Evolutionary conservation across 2,797 vertebrate species (phyloP), one percentile per base, ranked within the genome.

Genomic region (Pogoniulus pusillus): DNA sequence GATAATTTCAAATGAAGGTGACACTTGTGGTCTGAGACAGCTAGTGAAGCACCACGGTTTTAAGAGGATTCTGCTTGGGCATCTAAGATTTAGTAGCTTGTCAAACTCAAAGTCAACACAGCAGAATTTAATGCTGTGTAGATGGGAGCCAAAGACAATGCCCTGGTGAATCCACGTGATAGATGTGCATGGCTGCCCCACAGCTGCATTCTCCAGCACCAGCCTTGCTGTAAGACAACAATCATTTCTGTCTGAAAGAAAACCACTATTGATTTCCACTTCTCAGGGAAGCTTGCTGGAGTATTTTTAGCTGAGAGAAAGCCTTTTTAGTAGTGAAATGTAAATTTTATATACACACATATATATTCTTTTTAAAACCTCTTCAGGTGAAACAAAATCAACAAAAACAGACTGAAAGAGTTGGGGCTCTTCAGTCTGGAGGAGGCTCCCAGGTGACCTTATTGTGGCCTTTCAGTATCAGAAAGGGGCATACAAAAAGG

Each of bases 101-200:
- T 91, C 89, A 88, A 84, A 68, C 83, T 93, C 83, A 84, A 85
- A 96, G 83, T 91, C 91, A 96, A 93, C 91, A 87, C 41, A 82
- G 87, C 65, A 88, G 85, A 77, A 89, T 92, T 94, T 84, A 93
- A 82, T 55, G 74, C 80, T 59, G 85, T 68, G 74, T 60, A 79
- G 91, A 85, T 35, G 83, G 88, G 85, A 95, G 87, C 71, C 87
- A 62, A 76, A 94, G 87, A 88, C 89, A 91, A 82, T 84, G 69
- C 72, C 68, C 35, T 60, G 16, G 57, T 74, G 91, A 77, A 88
- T 93, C 77, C 83, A 32, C 0, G 20, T 68, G 91, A 92, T 73
- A 20, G 78, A 93, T 82, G 71, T 26, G 35, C n/a, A 12, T 3
- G 24, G 3, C 2, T 70, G 76, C 47, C 80, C 62, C 89, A 47